phyloP scores from a whole-genome alignment of 2,797 vertebrate species.

The Pseudotriccus pelzelni region DNA sequence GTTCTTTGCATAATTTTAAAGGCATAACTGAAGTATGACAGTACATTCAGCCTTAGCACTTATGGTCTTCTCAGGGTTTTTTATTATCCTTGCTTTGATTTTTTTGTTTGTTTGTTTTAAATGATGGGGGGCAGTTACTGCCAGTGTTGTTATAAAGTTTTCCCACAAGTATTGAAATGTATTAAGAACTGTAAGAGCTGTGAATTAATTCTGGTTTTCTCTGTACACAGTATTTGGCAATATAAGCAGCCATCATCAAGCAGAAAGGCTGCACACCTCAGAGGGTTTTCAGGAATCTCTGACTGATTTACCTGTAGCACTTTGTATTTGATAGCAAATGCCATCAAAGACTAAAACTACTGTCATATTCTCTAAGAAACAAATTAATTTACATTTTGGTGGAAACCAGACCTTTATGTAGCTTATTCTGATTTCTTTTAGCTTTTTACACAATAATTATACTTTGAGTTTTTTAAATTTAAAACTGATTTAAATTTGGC shows the following conservation, averaged over 20 bases:
- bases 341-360: neutral
- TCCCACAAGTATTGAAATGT: neutral
- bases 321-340: neutral
- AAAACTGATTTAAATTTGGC: neutral
- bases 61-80: neutral
- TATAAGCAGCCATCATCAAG: neutral
- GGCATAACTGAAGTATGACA: neutral
- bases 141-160: neutral
- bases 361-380: neutral
- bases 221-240: neutral
- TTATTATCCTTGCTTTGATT: neutral
- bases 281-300: neutral
- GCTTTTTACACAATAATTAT: neutral
- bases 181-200: neutral
- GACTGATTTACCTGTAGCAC: neutral
- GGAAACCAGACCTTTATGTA: neutral
- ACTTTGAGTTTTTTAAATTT: neutral
- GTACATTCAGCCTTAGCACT: neutral
- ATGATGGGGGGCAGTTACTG: neutral
- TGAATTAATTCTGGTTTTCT: neutral
- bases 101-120: neutral
- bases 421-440: neutral
- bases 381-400: neutral
- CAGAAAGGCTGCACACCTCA: neutral
- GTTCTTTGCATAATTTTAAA: neutral